Base-by-base conservation (phyloP, 2,113 vertebrate genomes). In the Trogon surrucura region DNA sequence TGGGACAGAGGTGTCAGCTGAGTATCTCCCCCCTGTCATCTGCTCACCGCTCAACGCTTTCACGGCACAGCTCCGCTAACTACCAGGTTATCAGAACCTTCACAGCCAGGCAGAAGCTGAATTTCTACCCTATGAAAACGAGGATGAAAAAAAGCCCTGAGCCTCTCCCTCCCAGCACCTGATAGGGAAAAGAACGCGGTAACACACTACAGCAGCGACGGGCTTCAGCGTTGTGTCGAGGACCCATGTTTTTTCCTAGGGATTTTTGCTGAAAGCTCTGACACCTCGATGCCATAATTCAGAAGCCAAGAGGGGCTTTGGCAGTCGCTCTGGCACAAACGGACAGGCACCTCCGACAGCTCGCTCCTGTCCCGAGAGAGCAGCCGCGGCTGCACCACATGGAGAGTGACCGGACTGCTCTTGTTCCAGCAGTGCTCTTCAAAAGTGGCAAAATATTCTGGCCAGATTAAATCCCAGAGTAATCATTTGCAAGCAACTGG, bases 391-490 rank as follows among this genome's bases (percentile, higher is more conserved):
- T 21, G 53, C 2, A 3, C 14, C 3, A 1, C 1, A 0, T 0
- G 12, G 21, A 34, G 30, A 30, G 18, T 16, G 1, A 6, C n/a
- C 1, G 2, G 0, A 9, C 44, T 1, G 1, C 44, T 11, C 61
- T 16, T 5, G 0, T 15, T 8, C 14, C 73, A 51, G 72, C n/a
- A 0, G 25, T 1, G 21, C 67, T 54, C 38, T 20, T 10, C 29
- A 25, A 5, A 53, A 34, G 21, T 1, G 13, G 22, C 45, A 13
- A 10, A 7, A 11, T 4, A 27, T 2, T 58, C 53, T 2, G 5
- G 51, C 16, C 64, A 16, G n/a, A 6, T 15, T 3, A 32, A 26
- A 41, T 62, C 45, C 45, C 5, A 27, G 56, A 41, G 8, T 4
- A 30, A 44, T 6, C 17, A 7, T 5, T 11, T 27, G 48, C 41